A percentile compares a stretch with the other conserved stretches of the same genome.
Evolutionary conservation across 2,113 vertebrate species (phyloP).

Genomic region (Tenebrosternarchus preto): DNA sequence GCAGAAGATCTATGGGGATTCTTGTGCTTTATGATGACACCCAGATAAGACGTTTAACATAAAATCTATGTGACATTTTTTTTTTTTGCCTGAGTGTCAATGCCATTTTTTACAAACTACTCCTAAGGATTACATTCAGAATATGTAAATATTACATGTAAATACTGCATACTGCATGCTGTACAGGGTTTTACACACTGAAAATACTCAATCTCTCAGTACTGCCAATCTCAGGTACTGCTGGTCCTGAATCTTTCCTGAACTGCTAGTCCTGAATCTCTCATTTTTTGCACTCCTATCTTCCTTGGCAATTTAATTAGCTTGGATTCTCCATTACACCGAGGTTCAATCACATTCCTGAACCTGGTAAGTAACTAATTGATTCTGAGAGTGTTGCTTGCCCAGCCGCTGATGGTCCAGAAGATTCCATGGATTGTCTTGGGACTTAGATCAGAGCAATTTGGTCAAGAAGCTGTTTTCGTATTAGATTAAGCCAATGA

Average conservation of each 20-base stretch:
- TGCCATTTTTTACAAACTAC: not conserved
- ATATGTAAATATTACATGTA: not conserved
- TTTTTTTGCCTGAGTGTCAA: not conserved
- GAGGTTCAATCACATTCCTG: slow-evolving; percentile 60
- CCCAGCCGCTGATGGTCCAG: slow-evolving; percentile 54
- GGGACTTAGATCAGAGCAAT: slow-evolving; percentile 72
- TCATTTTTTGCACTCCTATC: slow-evolving; percentile 50
- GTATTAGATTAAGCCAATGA: slow-evolving; percentile 88
- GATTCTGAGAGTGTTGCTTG: slow-evolving; percentile 57
- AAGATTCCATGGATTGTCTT: slow-evolving; percentile 58
- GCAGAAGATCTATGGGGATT: not conserved
- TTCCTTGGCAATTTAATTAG: slow-evolving; percentile 66
- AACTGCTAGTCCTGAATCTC: slow-evolving; percentile 25
- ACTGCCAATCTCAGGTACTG: not conserved
- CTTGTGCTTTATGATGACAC: too few relatives aligned
- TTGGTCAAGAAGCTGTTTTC: slow-evolving; percentile 86
- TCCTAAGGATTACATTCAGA: not conserved
- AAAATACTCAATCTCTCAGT: too few relatives aligned
- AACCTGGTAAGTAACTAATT: slow-evolving; percentile 64
- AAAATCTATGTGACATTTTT: too few relatives aligned
- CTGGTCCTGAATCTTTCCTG: slow-evolving; percentile 33
- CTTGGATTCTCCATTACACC: slow-evolving; percentile 65
- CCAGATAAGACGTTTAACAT: too few relatives aligned
- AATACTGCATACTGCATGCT: too few relatives aligned
- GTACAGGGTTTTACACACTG: not conserved